Base-by-base conservation (phyloP, 2,113 vertebrate species). In the Amblyornis subalaris region DNA sequence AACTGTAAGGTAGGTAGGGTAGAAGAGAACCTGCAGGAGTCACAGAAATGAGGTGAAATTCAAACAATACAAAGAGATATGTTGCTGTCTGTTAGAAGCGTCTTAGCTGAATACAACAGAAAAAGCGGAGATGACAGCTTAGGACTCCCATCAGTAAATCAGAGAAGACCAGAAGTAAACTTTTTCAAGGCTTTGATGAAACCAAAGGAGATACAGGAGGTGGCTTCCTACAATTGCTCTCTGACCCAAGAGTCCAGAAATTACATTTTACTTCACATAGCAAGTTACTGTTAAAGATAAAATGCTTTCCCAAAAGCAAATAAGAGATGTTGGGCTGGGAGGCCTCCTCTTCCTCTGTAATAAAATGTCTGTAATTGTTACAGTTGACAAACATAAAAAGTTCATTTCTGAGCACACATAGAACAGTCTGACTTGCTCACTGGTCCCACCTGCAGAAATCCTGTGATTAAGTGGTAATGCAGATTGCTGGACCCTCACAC, bases 271-370 rank as follows among this genome's bases (percentile, higher is more conserved):
- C 8, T 81, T 87, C 38, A 86, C 15, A 23, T 2, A 42, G n/a
- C 15, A 88, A 80, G 55, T 54, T 61, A 29, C n/a, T 7, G 1
- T 35, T 76, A 36, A 55, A 79, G 17, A 66, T 58, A 36, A 67
- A 95, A 75, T 22, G 14, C 33, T 75, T 72, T 53, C 11, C 36
- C 36, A 28, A 72, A 90, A 83, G 11, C n/a, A 79, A 88, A 24
- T 28, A 31, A 71, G 60, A 82, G 38, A 58, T 0, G 0, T 11
- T 3, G 3, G 33, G n/a, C 58, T 64, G 12, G 42, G n/a, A 36
- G 7, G 6, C 28, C 22, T 82, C 50, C 19, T 58, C 42, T 17
- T 58, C 18, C 57, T 47, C 40, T 67, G 28, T 25, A 64, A 55
- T 47, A 36, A 79, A 89, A 51, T 18, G 13, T 36, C 48, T 69